A percentile compares a stretch with the other conserved stretches of the same genome.
Conservation (phyloP, 2,113 vertebrate species). For the Ceyx melanurus region DNA sequence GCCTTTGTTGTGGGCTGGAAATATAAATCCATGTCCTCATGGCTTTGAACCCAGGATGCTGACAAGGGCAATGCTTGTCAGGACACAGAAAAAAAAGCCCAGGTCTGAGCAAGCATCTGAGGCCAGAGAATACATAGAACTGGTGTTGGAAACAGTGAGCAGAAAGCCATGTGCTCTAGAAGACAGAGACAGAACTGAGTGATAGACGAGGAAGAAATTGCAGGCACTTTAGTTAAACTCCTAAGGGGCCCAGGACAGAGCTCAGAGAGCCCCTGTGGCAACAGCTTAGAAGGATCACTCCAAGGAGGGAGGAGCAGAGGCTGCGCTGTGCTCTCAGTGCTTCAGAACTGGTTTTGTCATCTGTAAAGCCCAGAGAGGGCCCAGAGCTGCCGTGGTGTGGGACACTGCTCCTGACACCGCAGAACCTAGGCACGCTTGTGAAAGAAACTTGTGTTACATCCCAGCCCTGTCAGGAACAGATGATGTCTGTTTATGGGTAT, state of each 20-base stretch:
- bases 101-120: background rate
- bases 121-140: background rate
- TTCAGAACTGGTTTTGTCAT: rapidly evolving
- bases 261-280: background rate
- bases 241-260: background rate
- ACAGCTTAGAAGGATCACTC: background rate
- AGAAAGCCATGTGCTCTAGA: background rate
- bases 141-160: background rate
- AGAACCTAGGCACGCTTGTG: background rate
- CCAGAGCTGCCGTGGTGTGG: background rate
- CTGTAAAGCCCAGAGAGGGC: rapidly evolving
- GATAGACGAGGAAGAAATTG: background rate
- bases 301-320: background rate
- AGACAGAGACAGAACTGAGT: background rate
- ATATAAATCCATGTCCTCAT: background rate
- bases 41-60: background rate
- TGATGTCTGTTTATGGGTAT: background rate
- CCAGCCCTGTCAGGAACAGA: background rate
- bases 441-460: background rate
- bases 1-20: background rate
- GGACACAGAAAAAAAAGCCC: background rate
- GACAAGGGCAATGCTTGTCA: background rate
- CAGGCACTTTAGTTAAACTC: background rate
- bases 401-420: rapidly evolving
- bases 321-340: rapidly evolving